A percentile compares a stretch with the other conserved stretches of the same genome.
phyloP scores from a whole-genome alignment of 2,113 vertebrate genomes.

The Oxyura jamaicensis region DNA sequence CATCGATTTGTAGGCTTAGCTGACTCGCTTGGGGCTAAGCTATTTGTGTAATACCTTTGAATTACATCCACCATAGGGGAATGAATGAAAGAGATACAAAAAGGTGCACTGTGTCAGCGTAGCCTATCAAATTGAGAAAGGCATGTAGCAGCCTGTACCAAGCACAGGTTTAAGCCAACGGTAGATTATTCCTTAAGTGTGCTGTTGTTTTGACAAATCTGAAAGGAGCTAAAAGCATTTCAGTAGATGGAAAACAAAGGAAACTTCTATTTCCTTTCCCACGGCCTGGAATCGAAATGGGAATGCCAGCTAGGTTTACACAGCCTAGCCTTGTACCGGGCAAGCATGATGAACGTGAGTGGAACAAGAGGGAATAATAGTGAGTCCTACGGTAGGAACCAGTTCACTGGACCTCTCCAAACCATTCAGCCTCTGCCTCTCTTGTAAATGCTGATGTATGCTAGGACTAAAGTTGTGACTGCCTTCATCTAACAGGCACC shows the following conservation, averaged over 20 bases:
- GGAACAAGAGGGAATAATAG: background rate
- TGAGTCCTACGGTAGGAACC: background rate
- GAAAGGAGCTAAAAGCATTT: constrained; percentile 71
- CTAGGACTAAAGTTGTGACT: background rate
- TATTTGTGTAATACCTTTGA: constrained; percentile 26
- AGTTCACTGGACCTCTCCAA: background rate
- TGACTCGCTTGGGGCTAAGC: constrained; percentile 29
- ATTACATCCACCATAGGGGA: constrained; percentile 50
- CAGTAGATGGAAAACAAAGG: background rate
- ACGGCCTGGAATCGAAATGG: background rate
- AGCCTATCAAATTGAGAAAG: constrained; percentile 61
- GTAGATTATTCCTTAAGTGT: constrained; percentile 50
- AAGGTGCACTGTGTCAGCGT: constrained; percentile 49
- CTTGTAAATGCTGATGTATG: background rate
- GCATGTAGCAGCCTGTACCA: constrained; percentile 45
- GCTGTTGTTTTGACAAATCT: constrained; percentile 60
- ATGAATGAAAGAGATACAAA: constrained; percentile 55
- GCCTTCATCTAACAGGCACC: background rate
- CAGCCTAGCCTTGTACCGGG: background rate
- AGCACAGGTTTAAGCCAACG: constrained; percentile 12
- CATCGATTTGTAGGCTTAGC: background rate
- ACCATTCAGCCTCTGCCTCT: background rate
- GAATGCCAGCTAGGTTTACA: background rate
- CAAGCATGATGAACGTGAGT: background rate
- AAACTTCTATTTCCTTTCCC: constrained; percentile 31